Conservation (phyloP, 1,140 invertebrate species). For the Zophobas morio region DNA sequence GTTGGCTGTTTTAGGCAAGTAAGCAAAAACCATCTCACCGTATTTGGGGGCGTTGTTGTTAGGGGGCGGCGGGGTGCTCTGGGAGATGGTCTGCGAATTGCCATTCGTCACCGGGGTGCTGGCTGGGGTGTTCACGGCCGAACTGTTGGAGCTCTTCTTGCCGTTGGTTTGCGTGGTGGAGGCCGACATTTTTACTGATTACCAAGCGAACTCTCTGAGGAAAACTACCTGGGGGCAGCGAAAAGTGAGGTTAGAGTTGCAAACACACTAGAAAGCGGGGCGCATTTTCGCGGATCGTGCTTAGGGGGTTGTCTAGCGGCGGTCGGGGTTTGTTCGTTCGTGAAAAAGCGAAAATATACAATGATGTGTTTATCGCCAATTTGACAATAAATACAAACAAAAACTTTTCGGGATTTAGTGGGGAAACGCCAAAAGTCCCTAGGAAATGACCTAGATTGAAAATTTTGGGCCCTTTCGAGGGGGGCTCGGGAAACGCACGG, state of each 20-base stretch:
- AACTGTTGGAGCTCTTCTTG: slow-evolving; percentile 59
- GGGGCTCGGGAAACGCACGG: not conserved
- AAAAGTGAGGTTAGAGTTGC: slow-evolving; percentile 7
- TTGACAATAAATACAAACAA: slow-evolving; percentile 43
- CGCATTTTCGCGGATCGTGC: slow-evolving; percentile 44
- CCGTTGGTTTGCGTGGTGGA: slow-evolving; percentile 54
- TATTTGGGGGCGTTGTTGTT: slow-evolving; percentile 62
- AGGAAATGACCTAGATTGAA: slow-evolving; percentile 53
- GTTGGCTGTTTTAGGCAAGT: no score
- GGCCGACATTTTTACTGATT: slow-evolving; percentile 54
- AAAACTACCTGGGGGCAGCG: slow-evolving; percentile 44
- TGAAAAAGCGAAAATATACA: no score
- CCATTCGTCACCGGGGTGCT: slow-evolving; percentile 56
- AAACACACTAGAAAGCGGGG: slow-evolving; percentile 7
- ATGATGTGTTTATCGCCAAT: slow-evolving; percentile 42
- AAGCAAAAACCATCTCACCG: no score
- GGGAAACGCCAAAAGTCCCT: slow-evolving; percentile 52
- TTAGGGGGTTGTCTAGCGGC: slow-evolving; percentile 4
- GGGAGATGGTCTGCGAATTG: slow-evolving; percentile 36
- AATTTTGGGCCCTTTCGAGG: slow-evolving; percentile 20
- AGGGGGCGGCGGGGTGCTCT: slow-evolving; percentile 57
- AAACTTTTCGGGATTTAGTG: slow-evolving; percentile 45
- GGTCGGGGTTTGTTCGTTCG: no score
- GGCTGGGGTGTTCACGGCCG: slow-evolving; percentile 60
- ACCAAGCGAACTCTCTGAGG: slow-evolving; percentile 44